Percentiles rank a stretch among this genome's conserved stretches.
phyloP scores from a whole-genome alignment of 2,797 vertebrate species.

The Spea hammondii region DNA sequence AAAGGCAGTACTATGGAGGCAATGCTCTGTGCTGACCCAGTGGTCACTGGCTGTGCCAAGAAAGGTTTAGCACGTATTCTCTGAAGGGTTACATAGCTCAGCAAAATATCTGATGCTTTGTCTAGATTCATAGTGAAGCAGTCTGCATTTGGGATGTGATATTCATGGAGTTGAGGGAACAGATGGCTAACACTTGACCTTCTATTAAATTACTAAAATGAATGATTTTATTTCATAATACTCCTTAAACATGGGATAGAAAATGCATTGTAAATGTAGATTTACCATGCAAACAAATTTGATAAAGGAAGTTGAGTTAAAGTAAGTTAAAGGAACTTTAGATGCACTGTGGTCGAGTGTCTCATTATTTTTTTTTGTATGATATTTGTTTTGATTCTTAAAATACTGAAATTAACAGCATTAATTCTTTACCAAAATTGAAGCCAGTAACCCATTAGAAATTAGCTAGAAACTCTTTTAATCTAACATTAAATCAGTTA shows the following conservation, averaged over 20 bases:
- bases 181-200: slow-evolving; percentile 60
- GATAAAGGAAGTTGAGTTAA: too few relatives aligned
- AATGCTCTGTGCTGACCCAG: slow-evolving; percentile 53
- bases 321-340: too few relatives aligned
- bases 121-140: slow-evolving; percentile 55
- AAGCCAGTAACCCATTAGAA: too few relatives aligned
- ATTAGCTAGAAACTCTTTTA: too few relatives aligned
- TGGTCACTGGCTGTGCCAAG: slow-evolving; percentile 58
- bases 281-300: too few relatives aligned
- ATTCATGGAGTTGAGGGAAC: slow-evolving; percentile 49
- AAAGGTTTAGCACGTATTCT: slow-evolving; percentile 41
- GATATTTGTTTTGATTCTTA: too few relatives aligned
- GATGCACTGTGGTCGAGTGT: too few relatives aligned
- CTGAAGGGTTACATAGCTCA: slow-evolving; percentile 54
- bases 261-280: too few relatives aligned
- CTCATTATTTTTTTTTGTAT: too few relatives aligned
- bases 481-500: too few relatives aligned
- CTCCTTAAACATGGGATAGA: background rate
- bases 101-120: slow-evolving; percentile 53
- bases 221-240: background rate
- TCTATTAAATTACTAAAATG: slow-evolving; percentile 45
- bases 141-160: slow-evolving; percentile 56
- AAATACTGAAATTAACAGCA: too few relatives aligned
- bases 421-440: too few relatives aligned
- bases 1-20: slow-evolving; percentile 49